Percentiles rank a stretch among this genome's conserved stretches.
Conservation (phyloP, 2,888 invertebrate species). For the Coenonympha arcania region DNA sequence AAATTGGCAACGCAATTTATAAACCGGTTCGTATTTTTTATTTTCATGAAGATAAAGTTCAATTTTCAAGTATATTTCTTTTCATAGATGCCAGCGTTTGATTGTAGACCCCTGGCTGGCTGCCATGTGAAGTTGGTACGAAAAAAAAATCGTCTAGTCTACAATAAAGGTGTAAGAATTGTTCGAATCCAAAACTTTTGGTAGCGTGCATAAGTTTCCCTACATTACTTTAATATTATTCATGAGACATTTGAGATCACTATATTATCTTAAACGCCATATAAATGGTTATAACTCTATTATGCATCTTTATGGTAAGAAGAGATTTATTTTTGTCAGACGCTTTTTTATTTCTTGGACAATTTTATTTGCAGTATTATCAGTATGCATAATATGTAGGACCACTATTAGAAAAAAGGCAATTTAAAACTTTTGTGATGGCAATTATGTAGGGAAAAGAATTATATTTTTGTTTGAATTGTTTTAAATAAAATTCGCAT, state of each 20-base stretch:
- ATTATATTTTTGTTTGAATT: too few relatives aligned
- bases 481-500: too few relatives aligned
- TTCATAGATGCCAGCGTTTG: slow-evolving; percentile 26
- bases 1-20: slow-evolving; percentile 31
- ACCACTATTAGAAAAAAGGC: not conserved
- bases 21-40: slow-evolving; percentile 28
- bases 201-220: slow-evolving; percentile 37
- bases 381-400: not conserved
- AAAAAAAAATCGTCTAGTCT: slow-evolving; percentile 55
- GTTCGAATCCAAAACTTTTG: slow-evolving; percentile 51
- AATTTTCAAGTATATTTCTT: slow-evolving; percentile 25
- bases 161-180: slow-evolving; percentile 58
- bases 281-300: slow-evolving; percentile 6
- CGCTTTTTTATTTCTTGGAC: not conserved
- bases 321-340: slow-evolving; percentile 3
- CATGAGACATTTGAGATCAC: slow-evolving; percentile 23
- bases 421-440: not conserved
- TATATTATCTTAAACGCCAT: slow-evolving; percentile 9
- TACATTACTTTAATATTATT: slow-evolving; percentile 36
- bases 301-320: slow-evolving; percentile 4
- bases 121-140: slow-evolving; percentile 53
- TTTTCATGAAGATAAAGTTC: slow-evolving; percentile 32
- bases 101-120: slow-evolving; percentile 48
- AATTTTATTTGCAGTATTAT: not conserved
- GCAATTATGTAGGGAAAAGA: too few relatives aligned